phyloP scores from a whole-genome alignment of 2,797 vertebrate genomes.

The Menidia menidia region DNA sequence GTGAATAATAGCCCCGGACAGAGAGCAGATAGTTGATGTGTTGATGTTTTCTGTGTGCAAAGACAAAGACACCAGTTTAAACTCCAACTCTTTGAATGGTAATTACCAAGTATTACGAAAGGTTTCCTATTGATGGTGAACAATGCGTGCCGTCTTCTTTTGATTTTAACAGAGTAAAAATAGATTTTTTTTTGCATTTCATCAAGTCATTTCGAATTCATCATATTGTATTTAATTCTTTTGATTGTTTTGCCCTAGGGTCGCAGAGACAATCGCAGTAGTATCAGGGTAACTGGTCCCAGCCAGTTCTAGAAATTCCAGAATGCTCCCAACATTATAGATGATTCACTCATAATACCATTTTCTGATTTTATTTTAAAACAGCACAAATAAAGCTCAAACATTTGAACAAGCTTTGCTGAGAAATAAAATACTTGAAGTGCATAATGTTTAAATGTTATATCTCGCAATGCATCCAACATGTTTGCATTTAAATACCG shows the following conservation, averaged over 20 bases:
- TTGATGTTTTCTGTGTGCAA: slow-evolving; percentile 19
- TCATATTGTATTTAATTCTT: slow-evolving; percentile 36
- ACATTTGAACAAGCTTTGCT: background rate
- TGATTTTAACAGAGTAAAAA: too few relatives aligned
- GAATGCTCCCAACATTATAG: slow-evolving; percentile 9
- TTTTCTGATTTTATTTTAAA: background rate
- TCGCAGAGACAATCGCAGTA: background rate
- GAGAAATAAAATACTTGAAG: background rate
- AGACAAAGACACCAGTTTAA: slow-evolving; percentile 4
- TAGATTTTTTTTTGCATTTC: too few relatives aligned
- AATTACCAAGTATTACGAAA: background rate
- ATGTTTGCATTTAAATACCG: slow-evolving; percentile 40
- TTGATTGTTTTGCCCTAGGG: slow-evolving; percentile 34
- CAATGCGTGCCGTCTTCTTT: too few relatives aligned
- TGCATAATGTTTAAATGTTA: slow-evolving; percentile 15
- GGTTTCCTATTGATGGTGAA: too few relatives aligned
- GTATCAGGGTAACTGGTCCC: slow-evolving; percentile 12
- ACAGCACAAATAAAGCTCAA: background rate
- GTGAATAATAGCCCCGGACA: slow-evolving; percentile 43
- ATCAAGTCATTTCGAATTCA: slow-evolving; percentile 51
- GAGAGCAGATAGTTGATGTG: slow-evolving; percentile 15
- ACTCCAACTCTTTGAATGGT: background rate
- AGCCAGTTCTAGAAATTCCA: background rate
- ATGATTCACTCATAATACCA: background rate
- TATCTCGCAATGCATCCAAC: slow-evolving; percentile 15